Base-by-base conservation (phyloP, 2,113 vertebrate species). In the Sinosuthora webbiana region DNA sequence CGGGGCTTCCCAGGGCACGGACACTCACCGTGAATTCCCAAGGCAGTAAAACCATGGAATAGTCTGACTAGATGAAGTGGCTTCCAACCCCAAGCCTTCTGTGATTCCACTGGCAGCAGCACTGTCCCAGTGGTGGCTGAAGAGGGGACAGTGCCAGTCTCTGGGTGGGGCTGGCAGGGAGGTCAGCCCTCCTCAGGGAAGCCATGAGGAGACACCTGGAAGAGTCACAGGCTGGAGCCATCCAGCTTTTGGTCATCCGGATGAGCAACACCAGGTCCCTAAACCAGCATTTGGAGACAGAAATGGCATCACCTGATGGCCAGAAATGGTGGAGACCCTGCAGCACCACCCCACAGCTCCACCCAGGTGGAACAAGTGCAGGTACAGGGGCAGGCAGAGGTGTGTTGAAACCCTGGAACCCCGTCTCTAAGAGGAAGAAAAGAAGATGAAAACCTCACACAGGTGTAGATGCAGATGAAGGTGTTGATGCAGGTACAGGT, bases 1-100 rank as follows among this genome's bases (percentile, higher is more conserved):
- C 2, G 0, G 33, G 19, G 7, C 3, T 22, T 16, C 13, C 16
- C 44, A 4, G 23, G 67, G 23, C 22, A 33, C 0, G 2, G 63
- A 49, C 35, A 60, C 44, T 37, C 39, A 47, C 35, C 3, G 24
- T 1, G 17, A 27, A 27, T 64, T 50, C 67, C 50, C 44, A 4
- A 53, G 39, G n/a, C 19, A 30, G 16, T 14, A 22, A 60, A 68
- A 25, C 11, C 41, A 27, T 19, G 47, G 20, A 45, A 31, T 6
- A 52, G 7, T 21, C 41, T 20, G 7, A 25, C 24, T 4, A 22
- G 45, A 12, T 45, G 3, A 22, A 17, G 13, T 41, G n/a, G 16
- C 8, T 75, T 60, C 45, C 78, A n/a, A 6, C 2, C 9, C 28
- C 14, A 75, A 53, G 5, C 69, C 20, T n/a, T 15, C 53, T 55